phyloP scores from a whole-genome alignment of 2,888 invertebrate genomes.

The Andrena minutula region DNA sequence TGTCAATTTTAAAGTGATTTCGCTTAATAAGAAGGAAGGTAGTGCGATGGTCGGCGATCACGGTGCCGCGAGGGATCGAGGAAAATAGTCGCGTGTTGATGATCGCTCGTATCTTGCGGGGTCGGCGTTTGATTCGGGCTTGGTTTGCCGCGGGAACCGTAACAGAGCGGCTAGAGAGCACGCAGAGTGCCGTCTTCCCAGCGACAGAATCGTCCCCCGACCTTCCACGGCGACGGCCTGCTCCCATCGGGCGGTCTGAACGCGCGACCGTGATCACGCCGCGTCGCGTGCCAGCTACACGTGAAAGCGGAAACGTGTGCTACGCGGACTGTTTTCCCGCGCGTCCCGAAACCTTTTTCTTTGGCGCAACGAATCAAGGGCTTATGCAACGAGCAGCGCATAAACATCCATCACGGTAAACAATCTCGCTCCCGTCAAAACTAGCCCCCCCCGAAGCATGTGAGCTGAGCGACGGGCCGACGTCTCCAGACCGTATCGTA shows the following conservation, averaged over 20 bases:
- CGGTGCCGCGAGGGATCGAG: constrained; percentile 56
- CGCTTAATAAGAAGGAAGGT: constrained; percentile 67
- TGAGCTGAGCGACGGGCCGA: constrained; percentile 24
- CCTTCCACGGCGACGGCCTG: constrained; percentile 41
- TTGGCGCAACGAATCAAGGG: constrained; percentile 63
- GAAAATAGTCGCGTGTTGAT: constrained; percentile 58
- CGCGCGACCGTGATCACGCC: constrained; percentile 17
- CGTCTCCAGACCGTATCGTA: constrained; percentile 16
- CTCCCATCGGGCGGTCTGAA: constrained; percentile 2
- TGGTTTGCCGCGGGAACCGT: constrained; percentile 70
- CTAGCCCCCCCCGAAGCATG: constrained; percentile 38
- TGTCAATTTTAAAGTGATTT: constrained; percentile 85
- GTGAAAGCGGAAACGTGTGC: constrained; percentile 62
- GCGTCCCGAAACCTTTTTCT: constrained; percentile 65
- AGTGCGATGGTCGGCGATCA: constrained; percentile 68
- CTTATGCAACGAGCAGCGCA: constrained; percentile 78
- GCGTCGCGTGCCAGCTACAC: constrained; percentile 49
- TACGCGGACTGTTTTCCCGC: constrained; percentile 73
- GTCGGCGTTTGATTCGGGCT: constrained; percentile 46
- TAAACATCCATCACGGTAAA: constrained; percentile 75
- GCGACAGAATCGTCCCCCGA: constrained; percentile 51
- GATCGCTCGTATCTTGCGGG: constrained; percentile 50
- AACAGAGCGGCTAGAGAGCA: constrained; percentile 68
- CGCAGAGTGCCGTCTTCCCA: constrained; percentile 69
- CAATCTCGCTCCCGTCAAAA: constrained; percentile 57